These are phyloP conservation scores for Limnodromus scolopaceus DNA, from an alignment of 2,797 vertebrate species.

Conservation along the genomic window DNA sequence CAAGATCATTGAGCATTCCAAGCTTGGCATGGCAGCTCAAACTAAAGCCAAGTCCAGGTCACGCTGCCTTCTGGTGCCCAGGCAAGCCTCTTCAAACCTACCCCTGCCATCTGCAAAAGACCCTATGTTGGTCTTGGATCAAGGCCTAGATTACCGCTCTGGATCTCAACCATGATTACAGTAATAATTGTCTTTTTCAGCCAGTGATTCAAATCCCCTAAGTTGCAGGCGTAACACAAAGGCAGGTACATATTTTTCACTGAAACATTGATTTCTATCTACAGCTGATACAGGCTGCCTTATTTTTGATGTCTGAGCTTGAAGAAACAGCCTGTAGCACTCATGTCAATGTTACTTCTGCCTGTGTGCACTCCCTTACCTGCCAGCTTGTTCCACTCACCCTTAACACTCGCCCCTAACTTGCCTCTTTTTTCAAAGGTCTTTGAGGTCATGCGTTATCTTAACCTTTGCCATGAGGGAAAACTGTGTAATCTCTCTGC, in stretches of 20 bases:
- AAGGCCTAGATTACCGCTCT: not conserved
- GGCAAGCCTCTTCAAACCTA: not conserved
- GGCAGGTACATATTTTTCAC: not conserved
- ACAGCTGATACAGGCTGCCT: not conserved
- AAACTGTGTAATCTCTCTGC: not conserved
- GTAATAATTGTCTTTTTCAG: not conserved
- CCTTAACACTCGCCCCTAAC: not conserved
- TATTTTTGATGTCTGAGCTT: not conserved
- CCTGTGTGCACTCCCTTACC: not conserved
- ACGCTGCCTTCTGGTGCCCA: not conserved
- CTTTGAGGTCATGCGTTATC: not conserved
- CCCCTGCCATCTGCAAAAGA: not conserved
- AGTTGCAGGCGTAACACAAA: not conserved
- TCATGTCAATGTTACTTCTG: not conserved
- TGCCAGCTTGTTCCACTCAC: not conserved
- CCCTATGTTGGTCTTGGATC: accelerated
- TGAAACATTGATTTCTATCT: not conserved
- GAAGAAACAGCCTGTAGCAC: not conserved
- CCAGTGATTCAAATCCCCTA: not conserved
- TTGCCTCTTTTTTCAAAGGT: not conserved
- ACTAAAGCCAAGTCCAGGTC: not conserved
- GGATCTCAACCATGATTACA: not conserved
- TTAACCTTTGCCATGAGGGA: not conserved
- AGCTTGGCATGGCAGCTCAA: not conserved
- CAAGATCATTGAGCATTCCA: not conserved